Percentiles rank a stretch among this genome's conserved stretches.
These are phyloP conservation scores for Mionectes olivaceus DNA, from an alignment of 2,797 vertebrate genomes.

Conservation along the genomic window DNA sequence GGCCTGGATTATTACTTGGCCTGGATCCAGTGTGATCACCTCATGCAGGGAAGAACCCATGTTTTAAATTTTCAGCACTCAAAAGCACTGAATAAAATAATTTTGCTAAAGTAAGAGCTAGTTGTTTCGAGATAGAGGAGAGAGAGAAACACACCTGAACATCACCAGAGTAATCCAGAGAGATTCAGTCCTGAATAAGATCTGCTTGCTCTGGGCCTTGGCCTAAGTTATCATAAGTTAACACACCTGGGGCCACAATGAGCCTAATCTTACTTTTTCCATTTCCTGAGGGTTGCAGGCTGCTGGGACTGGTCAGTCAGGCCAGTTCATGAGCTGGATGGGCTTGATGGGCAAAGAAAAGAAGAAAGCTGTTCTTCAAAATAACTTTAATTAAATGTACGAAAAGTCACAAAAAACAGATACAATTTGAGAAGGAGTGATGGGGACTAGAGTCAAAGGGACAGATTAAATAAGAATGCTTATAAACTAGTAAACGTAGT, in stretches of 20 bases:
- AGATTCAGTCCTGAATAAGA: neutral
- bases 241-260: neutral
- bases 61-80: neutral
- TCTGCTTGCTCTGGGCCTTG: neutral
- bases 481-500: neutral
- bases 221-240: neutral
- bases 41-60: neutral
- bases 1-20: neutral
- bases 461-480: neutral
- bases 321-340: neutral
- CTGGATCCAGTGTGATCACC: neutral
- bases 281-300: neutral
- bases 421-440: neutral
- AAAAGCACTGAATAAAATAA: neutral
- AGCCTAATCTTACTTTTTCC: neutral
- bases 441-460: neutral
- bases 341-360: neutral
- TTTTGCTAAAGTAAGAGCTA: neutral
- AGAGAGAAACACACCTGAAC: neutral
- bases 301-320: neutral
- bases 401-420: neutral
- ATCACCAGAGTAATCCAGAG: neutral
- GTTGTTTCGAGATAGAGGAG: neutral
- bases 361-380: neutral
- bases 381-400: neutral